Conservation (phyloP, 1,140 invertebrate genomes). For the Atta texana region DNA sequence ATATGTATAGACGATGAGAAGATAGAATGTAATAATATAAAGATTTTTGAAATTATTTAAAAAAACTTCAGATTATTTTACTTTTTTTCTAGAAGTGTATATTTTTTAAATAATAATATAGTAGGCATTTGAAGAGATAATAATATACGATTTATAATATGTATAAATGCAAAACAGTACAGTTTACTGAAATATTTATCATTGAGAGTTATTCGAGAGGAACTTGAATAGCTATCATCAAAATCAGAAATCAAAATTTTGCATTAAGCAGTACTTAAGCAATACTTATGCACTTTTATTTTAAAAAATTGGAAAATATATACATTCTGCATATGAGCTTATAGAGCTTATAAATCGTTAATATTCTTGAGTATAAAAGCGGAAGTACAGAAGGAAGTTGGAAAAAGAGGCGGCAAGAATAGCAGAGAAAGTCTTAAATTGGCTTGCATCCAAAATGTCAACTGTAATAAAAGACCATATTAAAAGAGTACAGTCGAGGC, state of each 20-base stretch:
- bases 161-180: neutral
- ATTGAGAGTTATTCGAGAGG: neutral
- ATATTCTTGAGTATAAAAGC: slow-evolving; percentile 29
- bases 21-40: neutral
- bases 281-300: slow-evolving; percentile 42
- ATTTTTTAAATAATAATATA: neutral
- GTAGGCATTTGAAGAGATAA: neutral
- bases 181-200: neutral
- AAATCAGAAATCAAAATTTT: slow-evolving; percentile 3
- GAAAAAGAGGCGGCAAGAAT: neutral
- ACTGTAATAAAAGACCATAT: slow-evolving; percentile 63
- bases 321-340: neutral
- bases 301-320: slow-evolving; percentile 41
- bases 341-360: slow-evolving; percentile 34
- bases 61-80: neutral
- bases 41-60: neutral
- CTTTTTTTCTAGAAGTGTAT: neutral
- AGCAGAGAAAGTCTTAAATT: slow-evolving; percentile 22
- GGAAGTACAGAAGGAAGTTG: neutral
- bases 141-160: neutral
- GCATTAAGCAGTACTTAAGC: slow-evolving; percentile 23
- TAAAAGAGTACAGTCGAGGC: slow-evolving; percentile 51
- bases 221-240: neutral
- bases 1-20: neutral
- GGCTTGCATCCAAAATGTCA: slow-evolving; percentile 70